Conservation (phyloP, 2,113 vertebrate species). For the Nestor notabilis region DNA sequence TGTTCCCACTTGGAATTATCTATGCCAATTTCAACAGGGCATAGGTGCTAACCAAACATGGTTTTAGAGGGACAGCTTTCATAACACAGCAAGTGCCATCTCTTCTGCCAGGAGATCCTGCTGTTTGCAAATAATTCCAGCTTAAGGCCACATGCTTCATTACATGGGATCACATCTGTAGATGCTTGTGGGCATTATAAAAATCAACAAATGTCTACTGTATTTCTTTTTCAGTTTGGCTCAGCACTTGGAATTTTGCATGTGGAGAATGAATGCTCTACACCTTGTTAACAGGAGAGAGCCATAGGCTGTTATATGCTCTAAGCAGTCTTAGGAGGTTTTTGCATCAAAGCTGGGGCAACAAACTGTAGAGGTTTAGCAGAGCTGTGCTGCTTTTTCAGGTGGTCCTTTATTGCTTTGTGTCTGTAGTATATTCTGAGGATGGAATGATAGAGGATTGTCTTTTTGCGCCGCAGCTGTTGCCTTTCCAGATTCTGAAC, state of each 20-base stretch:
- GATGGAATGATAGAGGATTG: not conserved
- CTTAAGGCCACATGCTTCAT: slow-evolving; percentile 73
- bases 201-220: slow-evolving; percentile 70
- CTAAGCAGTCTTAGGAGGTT: not conserved
- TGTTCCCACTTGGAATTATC: slow-evolving; percentile 61
- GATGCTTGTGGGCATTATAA: slow-evolving; percentile 73
- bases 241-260: slow-evolving; percentile 49
- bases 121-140: slow-evolving; percentile 77
- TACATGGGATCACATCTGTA: slow-evolving; percentile 74
- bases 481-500: not conserved
- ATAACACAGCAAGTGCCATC: slow-evolving; percentile 70
- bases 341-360: slow-evolving; percentile 4
- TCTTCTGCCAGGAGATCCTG: slow-evolving; percentile 74
- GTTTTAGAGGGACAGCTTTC: slow-evolving; percentile 64
- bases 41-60: slow-evolving; percentile 78
- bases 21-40: slow-evolving; percentile 73
- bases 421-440: not conserved
- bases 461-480: not conserved
- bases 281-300: slow-evolving; percentile 53
- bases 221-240: slow-evolving; percentile 59
- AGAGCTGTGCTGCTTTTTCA: not conserved
- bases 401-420: not conserved
- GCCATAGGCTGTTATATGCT: not conserved
- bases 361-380: not conserved
- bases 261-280: slow-evolving; percentile 35